Conservation (phyloP, 30 jellyfish, hydroid and myxozoan genomes). For the Hydra vulgaris region DNA sequence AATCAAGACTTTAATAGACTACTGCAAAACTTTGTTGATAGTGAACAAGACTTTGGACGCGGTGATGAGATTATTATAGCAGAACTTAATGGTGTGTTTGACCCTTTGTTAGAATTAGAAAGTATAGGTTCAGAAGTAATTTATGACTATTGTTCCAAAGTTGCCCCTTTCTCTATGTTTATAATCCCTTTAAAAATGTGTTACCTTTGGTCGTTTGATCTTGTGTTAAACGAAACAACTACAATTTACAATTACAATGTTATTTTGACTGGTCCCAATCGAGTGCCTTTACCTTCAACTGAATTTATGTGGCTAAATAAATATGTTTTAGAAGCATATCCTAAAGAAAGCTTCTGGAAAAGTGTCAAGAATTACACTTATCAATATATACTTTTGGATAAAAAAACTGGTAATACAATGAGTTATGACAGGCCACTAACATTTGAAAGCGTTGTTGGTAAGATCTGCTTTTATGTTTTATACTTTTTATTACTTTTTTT, state of each 20-base stretch:
- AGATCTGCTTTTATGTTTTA: no score
- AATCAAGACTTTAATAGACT: neutral
- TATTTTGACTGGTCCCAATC: neutral
- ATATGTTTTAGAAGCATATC: conserved; percentile 26
- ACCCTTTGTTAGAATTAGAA: neutral
- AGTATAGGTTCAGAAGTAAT: neutral
- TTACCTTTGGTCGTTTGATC: neutral
- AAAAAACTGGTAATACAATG: neutral
- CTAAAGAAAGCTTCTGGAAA: conserved; percentile 17
- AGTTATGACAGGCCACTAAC: neutral
- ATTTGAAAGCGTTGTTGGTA: neutral
- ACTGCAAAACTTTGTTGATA: neutral
- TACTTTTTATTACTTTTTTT: no score
- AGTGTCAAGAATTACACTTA: neutral
- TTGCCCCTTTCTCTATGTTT: neutral
- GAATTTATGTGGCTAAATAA: conserved; percentile 74
- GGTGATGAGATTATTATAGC: neutral
- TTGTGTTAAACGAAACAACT: neutral
- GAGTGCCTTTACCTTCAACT: conserved; percentile 26
- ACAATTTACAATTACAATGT: neutral
- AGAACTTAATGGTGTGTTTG: neutral
- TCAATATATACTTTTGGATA: neutral
- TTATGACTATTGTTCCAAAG: neutral
- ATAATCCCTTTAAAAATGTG: neutral
- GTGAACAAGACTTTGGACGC: neutral